Evolutionary conservation across 2,113 vertebrate species (phyloP).

Genomic region (Prochilodus magdalenae): DNA sequence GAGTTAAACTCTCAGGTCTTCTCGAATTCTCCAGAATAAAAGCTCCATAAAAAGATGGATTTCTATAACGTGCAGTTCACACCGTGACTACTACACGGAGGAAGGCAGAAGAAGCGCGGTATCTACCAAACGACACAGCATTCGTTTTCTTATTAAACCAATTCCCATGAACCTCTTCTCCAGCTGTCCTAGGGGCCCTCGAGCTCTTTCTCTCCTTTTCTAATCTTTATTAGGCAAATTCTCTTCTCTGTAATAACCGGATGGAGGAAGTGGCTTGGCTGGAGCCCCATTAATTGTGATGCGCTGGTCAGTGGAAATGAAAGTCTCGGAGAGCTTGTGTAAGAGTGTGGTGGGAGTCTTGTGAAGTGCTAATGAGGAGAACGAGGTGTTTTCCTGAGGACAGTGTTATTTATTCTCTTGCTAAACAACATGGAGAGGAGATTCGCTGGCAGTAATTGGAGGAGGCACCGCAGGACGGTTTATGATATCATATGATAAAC

Average conservation of each 20-base stretch:
- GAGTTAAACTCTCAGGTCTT: no score
- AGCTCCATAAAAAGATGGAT: not conserved
- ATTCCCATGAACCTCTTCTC: not conserved
- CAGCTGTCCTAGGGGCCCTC: not conserved
- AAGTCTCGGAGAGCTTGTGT: not conserved
- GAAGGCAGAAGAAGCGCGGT: not conserved
- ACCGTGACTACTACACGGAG: not conserved
- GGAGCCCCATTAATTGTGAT: not conserved
- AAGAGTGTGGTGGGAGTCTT: not conserved
- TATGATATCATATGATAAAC: not conserved
- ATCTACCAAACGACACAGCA: not conserved
- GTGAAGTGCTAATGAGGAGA: not conserved
- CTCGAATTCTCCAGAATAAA: no score
- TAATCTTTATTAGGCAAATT: not conserved
- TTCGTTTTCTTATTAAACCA: not conserved
- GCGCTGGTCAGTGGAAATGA: not conserved
- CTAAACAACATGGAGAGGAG: not conserved
- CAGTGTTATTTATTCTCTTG: not conserved
- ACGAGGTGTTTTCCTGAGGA: not conserved
- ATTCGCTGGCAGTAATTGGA: not conserved
- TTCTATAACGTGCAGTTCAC: not conserved
- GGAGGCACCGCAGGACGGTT: not conserved
- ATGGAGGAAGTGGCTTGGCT: not conserved
- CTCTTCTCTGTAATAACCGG: not conserved
- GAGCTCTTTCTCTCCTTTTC: not conserved